phyloP scores from a whole-genome alignment of 1,140 invertebrate species.

The Macrocentrus cingulum region DNA sequence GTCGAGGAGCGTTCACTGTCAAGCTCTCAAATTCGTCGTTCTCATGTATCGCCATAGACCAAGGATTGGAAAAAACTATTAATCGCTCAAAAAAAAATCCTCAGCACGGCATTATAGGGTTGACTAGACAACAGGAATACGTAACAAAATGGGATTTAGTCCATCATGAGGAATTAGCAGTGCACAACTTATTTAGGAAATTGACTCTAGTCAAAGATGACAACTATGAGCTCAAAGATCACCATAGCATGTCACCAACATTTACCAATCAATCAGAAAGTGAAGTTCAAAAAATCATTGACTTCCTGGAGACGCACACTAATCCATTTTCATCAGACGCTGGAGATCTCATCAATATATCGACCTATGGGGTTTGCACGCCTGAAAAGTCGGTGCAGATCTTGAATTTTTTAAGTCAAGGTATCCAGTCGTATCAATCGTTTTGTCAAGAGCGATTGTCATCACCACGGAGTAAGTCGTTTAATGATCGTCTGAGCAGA shows the following conservation, averaged over 20 bases:
- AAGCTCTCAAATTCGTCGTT: slow-evolving; percentile 11
- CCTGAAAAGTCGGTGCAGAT: neutral
- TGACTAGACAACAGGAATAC: slow-evolving; percentile 12
- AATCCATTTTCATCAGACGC: slow-evolving; percentile 10
- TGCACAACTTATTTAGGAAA: slow-evolving; percentile 8
- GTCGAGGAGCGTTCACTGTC: slow-evolving; percentile 10
- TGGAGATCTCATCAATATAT: neutral
- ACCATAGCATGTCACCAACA: neutral
- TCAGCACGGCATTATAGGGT: slow-evolving; percentile 21
- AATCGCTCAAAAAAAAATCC: slow-evolving; percentile 15
- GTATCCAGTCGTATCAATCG: neutral
- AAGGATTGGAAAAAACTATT: slow-evolving; percentile 19
- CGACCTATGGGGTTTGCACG: neutral
- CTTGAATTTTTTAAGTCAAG: neutral
- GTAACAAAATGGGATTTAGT: slow-evolving; percentile 16
- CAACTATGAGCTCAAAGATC: slow-evolving; percentile 13
- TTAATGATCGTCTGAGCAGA: neutral
- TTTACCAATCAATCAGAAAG: neutral
- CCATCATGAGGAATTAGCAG: slow-evolving; percentile 1
- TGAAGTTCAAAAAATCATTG: neutral
- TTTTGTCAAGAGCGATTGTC: slow-evolving; percentile 6
- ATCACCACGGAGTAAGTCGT: neutral
- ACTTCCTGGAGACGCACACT: neutral
- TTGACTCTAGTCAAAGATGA: slow-evolving; percentile 9
- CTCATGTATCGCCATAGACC: slow-evolving; percentile 17